These are phyloP conservation scores for Halesus radiatus DNA, from an alignment of 1,140 invertebrate genomes.

Conservation along the genomic window DNA sequence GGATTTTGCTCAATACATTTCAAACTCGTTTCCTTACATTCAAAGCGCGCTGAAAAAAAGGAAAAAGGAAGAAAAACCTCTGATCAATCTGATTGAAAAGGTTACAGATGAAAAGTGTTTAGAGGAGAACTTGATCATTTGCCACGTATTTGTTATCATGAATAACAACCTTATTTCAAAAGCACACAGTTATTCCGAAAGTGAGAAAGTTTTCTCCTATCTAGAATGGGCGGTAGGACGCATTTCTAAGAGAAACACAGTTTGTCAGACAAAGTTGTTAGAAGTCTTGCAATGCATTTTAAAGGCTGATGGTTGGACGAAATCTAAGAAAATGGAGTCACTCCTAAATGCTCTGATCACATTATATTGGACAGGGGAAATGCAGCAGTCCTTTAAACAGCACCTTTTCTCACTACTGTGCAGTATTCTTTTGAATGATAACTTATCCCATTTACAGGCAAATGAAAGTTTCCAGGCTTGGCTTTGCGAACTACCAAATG, in stretches of 20 bases:
- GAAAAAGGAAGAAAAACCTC: conserved; percentile 51
- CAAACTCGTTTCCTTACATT: conserved; percentile 71
- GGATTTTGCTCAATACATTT: conserved; percentile 68
- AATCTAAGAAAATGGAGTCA: conserved; percentile 60
- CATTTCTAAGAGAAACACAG: conserved; percentile 51
- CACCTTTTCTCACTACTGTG: conserved; percentile 67
- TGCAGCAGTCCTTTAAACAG: conserved; percentile 61
- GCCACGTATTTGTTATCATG: conserved; percentile 67
- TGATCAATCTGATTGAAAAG: conserved; percentile 2
- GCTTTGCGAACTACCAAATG: conserved; percentile 66
- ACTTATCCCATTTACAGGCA: conserved; percentile 63
- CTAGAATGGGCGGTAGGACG: conserved; percentile 65
- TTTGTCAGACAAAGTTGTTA: conserved; percentile 61
- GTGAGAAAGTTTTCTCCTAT: conserved; percentile 64
- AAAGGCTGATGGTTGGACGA: conserved; percentile 63
- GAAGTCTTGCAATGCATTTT: conserved; percentile 65
- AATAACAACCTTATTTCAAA: conserved; percentile 61
- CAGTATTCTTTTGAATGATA: conserved; percentile 65
- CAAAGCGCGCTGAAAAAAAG: conserved; percentile 49
- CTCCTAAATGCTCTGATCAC: conserved; percentile 66
- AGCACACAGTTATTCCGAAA: conserved; percentile 42
- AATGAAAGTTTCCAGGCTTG: conserved; percentile 63
- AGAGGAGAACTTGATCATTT: conserved; percentile 70
- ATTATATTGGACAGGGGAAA: conserved; percentile 63
- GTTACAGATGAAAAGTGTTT: conserved; percentile 66